Percentiles rank a stretch among this genome's conserved stretches.
Evolutionary conservation across 2,113 vertebrate genomes (phyloP).

Genomic region (Bucco capensis): DNA sequence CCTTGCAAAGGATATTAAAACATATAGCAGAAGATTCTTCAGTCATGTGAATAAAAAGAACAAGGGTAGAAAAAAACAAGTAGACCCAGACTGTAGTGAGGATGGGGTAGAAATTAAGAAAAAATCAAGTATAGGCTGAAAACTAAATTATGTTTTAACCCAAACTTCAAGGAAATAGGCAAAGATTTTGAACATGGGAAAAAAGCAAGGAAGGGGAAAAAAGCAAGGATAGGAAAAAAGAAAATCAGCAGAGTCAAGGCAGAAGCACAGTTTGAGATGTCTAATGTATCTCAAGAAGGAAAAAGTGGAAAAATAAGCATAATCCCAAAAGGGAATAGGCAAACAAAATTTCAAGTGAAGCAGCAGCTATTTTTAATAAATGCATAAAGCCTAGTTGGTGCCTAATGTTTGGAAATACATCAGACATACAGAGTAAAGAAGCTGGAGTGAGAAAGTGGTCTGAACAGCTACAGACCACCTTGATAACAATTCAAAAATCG

Average conservation of each 20-base stretch:
- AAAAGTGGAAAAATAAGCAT: neutral
- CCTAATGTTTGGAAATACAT: neutral
- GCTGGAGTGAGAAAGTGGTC: neutral
- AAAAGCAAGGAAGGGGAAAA: neutral
- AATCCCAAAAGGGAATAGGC: neutral
- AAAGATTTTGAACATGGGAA: neutral
- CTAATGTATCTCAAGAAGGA: neutral
- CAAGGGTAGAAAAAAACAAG: neutral
- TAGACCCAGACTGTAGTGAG: neutral
- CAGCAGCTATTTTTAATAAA: neutral
- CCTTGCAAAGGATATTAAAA: slow-evolving; percentile 44
- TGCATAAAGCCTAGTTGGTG: neutral
- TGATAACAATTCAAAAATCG: neutral
- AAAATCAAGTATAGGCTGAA: neutral
- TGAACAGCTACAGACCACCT: neutral
- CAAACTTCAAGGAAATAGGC: neutral
- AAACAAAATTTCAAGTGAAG: neutral
- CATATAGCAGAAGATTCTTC: slow-evolving; percentile 4
- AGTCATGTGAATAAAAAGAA: neutral
- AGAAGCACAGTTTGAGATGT: neutral
- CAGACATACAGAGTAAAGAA: neutral
- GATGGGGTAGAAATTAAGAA: neutral
- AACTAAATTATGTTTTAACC: neutral
- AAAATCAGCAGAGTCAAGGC: neutral
- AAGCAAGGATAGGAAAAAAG: neutral